These are phyloP conservation scores for Eriocheir sinensis DNA, from an alignment of 1,140 invertebrate genomes.

Conservation along the genomic window DNA sequence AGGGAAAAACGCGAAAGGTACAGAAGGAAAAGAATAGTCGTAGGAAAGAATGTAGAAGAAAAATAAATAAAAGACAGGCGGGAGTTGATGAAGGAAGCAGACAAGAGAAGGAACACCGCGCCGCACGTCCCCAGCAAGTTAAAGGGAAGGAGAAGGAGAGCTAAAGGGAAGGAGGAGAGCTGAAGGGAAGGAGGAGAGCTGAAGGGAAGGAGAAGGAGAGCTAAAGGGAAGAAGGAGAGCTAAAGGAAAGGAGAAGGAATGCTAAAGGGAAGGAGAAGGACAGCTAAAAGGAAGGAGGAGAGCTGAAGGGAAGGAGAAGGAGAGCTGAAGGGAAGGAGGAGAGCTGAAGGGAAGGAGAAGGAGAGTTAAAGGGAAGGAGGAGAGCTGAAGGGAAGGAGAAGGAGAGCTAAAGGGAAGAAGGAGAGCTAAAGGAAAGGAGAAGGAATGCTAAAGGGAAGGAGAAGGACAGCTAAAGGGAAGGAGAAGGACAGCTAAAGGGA, in stretches of 20 bases:
- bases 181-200: neutral
- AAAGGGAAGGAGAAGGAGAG: conserved; percentile 26
- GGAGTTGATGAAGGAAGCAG: neutral
- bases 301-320: neutral
- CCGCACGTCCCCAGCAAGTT: neutral
- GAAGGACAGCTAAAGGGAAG: neutral
- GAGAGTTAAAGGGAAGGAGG: no score
- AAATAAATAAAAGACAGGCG: neutral
- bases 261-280: neutral
- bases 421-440: no score
- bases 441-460: no score
- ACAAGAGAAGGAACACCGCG: neutral
- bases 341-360: no score
- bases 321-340: neutral
- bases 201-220: neutral
- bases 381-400: no score
- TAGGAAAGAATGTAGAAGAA: no score
- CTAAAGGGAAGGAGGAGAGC: neutral
- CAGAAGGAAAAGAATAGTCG: no score
- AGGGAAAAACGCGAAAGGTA: no score
- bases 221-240: neutral
- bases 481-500: neutral
- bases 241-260: neutral
- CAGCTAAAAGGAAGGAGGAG: neutral
- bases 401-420: no score